Evolutionary conservation across 2,888 invertebrate species (phyloP).

Genomic region (Lasioglossum calceatum): DNA sequence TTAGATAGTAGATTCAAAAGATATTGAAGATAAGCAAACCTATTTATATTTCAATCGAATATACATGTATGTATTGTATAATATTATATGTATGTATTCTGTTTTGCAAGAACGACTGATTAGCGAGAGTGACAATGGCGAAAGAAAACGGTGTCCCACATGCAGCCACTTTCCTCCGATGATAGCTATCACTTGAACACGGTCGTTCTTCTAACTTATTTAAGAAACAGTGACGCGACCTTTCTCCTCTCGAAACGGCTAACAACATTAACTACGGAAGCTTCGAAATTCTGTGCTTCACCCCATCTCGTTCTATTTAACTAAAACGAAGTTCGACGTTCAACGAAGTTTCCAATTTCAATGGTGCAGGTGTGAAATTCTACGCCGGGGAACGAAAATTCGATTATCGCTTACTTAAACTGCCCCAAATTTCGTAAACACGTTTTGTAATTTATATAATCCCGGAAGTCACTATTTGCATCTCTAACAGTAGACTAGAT

Average conservation of each 20-base stretch:
- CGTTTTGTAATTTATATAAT: not conserved
- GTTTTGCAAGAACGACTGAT: not conserved
- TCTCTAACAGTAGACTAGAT: too few species aligned
- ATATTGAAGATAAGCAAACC: not conserved
- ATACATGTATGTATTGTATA: too few species aligned
- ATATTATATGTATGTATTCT: not conserved
- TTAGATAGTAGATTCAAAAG: not conserved
- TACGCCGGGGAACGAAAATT: not conserved
- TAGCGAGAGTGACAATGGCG: not conserved
- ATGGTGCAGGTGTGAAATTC: not conserved
- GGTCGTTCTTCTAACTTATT: not conserved
- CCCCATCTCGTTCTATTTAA: not conserved
- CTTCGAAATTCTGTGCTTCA: not conserved
- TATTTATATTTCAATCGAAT: not conserved
- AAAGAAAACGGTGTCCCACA: not conserved
- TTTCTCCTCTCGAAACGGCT: not conserved
- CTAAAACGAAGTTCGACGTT: conserved; percentile 1
- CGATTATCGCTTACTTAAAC: not conserved
- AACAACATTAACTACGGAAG: not conserved
- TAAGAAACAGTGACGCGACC: not conserved
- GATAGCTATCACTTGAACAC: not conserved
- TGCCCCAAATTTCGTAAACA: not conserved
- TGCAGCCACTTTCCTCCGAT: conserved; percentile 24
- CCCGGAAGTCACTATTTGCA: not conserved
- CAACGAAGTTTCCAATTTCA: not conserved